Percentiles rank a stretch among this genome's conserved stretches.
phyloP scores from a whole-genome alignment of 2,797 vertebrate species.

The Betta splendens region DNA sequence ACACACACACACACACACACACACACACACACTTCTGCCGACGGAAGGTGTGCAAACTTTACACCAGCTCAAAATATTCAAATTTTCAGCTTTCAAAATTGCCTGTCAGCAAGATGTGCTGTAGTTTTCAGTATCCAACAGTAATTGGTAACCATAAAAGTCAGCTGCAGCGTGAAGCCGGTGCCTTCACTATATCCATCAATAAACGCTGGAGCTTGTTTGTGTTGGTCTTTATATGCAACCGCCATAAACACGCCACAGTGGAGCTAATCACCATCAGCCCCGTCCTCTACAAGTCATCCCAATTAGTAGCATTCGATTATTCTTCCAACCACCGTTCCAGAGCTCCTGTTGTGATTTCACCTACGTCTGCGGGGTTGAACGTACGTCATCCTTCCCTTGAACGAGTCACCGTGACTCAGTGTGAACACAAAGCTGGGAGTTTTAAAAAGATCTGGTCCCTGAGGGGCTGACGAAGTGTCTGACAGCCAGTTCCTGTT shows the following conservation, averaged over 20 bases:
- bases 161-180: conserved; percentile 29
- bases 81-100: conserved; percentile 43
- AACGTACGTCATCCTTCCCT: conserved; percentile 7
- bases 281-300: neutral
- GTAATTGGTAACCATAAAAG: conserved; percentile 67
- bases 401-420: conserved; percentile 14
- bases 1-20: neutral
- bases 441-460: conserved; percentile 2
- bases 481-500: conserved; percentile 27
- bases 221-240: conserved; percentile 25
- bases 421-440: conserved; percentile 23
- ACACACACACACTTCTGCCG: neutral
- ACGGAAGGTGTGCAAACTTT: conserved; percentile 31
- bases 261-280: neutral
- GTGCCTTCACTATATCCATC: conserved; percentile 46
- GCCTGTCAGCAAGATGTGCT: conserved; percentile 60
- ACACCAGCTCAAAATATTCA: conserved; percentile 33
- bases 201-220: conserved; percentile 14
- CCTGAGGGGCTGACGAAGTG: conserved; percentile 3
- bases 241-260: conserved; percentile 12
- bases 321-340: neutral
- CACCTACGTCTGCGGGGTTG: conserved; percentile 1
- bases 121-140: conserved; percentile 31
- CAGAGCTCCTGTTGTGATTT: conserved; percentile 1
- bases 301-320: conserved; percentile 7